These are phyloP conservation scores for Uloborus plumipes DNA, from an alignment of 2,888 invertebrate genomes.

Conservation along the genomic window DNA sequence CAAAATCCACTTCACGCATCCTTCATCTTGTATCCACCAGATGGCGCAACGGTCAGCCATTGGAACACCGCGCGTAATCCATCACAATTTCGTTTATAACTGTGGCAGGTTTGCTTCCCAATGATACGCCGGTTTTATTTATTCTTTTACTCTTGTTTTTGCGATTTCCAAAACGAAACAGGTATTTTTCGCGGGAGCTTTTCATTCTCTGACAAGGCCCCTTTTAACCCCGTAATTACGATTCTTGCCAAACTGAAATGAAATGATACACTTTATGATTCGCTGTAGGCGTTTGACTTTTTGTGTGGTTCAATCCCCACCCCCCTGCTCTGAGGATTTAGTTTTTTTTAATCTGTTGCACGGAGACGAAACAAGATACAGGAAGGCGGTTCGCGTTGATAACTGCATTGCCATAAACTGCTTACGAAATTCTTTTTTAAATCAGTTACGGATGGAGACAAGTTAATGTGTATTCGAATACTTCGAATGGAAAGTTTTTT, in stretches of 20 bases:
- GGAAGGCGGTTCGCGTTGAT: too few species aligned
- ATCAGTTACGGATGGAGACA: too few species aligned
- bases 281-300: background rate
- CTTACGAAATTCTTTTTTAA: too few species aligned
- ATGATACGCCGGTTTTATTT: constrained; percentile 50
- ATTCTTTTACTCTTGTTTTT: background rate
- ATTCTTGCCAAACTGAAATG: constrained; percentile 58
- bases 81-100: constrained; percentile 64
- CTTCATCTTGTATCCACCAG: constrained; percentile 51
- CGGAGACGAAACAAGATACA: too few species aligned
- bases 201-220: constrained; percentile 53
- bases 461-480: too few species aligned
- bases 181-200: constrained; percentile 56
- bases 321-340: background rate
- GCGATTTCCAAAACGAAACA: constrained; percentile 22
- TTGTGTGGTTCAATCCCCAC: background rate
- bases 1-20: background rate
- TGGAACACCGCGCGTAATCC: constrained; percentile 55
- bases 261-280: constrained; percentile 59
- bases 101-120: constrained; percentile 60
- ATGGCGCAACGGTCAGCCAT: constrained; percentile 54
- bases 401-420: too few species aligned
- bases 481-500: too few species aligned
- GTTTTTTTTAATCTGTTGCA: too few species aligned
- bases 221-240: constrained; percentile 62